Base-by-base conservation (phyloP, 2,888 invertebrate genomes). In the Seira musarum region DNA sequence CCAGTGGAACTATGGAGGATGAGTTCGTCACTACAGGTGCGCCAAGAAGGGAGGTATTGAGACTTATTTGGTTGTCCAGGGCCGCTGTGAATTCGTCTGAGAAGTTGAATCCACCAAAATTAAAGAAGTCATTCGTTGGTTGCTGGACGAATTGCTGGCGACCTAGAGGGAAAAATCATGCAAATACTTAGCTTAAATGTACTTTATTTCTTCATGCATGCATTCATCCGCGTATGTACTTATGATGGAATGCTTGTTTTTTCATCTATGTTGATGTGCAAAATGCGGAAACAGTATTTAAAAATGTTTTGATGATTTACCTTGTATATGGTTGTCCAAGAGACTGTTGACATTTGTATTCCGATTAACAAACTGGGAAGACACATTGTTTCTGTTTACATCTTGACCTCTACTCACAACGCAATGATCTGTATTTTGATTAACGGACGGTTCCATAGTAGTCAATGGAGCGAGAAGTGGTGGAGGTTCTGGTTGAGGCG, bases 351-450 rank as follows among this genome's bases (percentile, higher is more conserved):
- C 84, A 75, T 83, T 85, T 25, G 71, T 73, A 57, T 84, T 83
- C 57, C 81, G 72, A 35, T 35, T 77, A 49, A 67, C 80, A 69
- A 82, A 82, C 57, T 82, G 85, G 46, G 91, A 89, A 22, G 72
- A 77, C 22, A 80, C 79, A 53, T 72, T 75, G 60, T 82, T 76
- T 61, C 68, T 69, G 72, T 72, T 81, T 49, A 71, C 68, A 73
- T 85, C 84, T 60, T 85, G 84, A 25, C 78, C 81, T 17, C 85
- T 68, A 64, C 64, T 69, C 57, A 61, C 85, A 40, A 84, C 83
- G 67, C 88, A 87, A 89, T 94, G 94, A 87, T 95, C 95, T 69
- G 94, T 93, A 88, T 95, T 92, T 3, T 93, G 92, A 88, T 94
- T 94, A 79, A 94, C 90, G 68, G 90, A 90, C 64, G 91, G 93